Conservation (phyloP, 2,888 invertebrate species). For the Amphipoea lucens region DNA sequence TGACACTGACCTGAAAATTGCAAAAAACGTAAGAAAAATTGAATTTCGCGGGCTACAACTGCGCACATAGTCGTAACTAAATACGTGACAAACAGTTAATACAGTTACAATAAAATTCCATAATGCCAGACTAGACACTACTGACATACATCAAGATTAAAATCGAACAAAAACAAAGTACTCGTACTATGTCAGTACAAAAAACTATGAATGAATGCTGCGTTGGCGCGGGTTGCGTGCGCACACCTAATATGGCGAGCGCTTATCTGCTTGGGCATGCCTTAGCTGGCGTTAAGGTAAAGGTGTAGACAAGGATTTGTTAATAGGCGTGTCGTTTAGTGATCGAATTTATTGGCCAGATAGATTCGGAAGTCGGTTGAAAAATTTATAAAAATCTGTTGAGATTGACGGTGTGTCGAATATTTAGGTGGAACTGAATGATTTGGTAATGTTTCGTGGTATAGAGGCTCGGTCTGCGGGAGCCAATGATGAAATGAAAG, state of each 20-base stretch:
- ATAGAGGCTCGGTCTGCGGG: background rate
- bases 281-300: slow-evolving; percentile 37
- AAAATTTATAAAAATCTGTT: slow-evolving; percentile 1
- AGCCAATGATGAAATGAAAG: background rate
- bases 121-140: slow-evolving; percentile 21
- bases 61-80: background rate
- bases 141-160: slow-evolving; percentile 57
- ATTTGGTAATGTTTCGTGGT: background rate
- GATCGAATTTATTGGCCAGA: background rate
- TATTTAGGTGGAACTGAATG: background rate
- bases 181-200: slow-evolving; percentile 58
- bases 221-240: slow-evolving; percentile 66
- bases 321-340: background rate
- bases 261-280: slow-evolving; percentile 57
- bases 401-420: background rate
- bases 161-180: slow-evolving; percentile 62
- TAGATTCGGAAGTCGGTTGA: background rate
- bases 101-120: slow-evolving; percentile 14
- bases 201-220: slow-evolving; percentile 75
- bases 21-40: too few relatives aligned
- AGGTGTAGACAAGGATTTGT: slow-evolving; percentile 12
- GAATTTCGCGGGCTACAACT: too few relatives aligned
- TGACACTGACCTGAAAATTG: too few relatives aligned
- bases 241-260: slow-evolving; percentile 71
- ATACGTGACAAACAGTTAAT: slow-evolving; percentile 4